phyloP scores from a whole-genome alignment of 2,888 invertebrate species.

The Bruchidius siliquastri region DNA sequence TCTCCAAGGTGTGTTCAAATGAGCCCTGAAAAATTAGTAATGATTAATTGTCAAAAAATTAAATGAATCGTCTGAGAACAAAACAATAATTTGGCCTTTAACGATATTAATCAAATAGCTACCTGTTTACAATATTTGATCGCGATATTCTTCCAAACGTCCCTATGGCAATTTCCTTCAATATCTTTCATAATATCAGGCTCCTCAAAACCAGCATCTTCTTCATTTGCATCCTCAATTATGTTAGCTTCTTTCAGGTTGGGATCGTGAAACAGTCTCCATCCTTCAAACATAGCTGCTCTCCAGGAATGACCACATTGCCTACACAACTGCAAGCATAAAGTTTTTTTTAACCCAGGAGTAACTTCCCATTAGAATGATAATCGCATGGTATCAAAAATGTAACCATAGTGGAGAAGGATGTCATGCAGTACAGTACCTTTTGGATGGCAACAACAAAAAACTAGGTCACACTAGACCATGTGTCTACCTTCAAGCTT shows the following conservation, averaged over 20 bases:
- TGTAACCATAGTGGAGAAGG: too few species aligned
- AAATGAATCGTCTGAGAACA: background rate
- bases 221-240: constrained; percentile 31
- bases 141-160: constrained; percentile 73
- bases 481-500: too few species aligned
- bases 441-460: too few species aligned
- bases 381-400: too few species aligned
- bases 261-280: constrained; percentile 83
- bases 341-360: background rate
- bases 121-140: constrained; percentile 50
- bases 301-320: constrained; percentile 90
- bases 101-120: constrained; percentile 5
- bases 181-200: constrained; percentile 42
- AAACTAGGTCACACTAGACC: too few species aligned
- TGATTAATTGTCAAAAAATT: background rate
- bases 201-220: constrained; percentile 31
- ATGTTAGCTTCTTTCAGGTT: constrained; percentile 57
- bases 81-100: too few species aligned
- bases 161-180: constrained; percentile 79
- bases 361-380: background rate
- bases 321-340: constrained; percentile 56
- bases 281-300: constrained; percentile 85
- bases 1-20: too few species aligned
- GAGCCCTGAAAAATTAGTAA: too few species aligned
- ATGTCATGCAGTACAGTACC: too few species aligned